Base-by-base conservation (phyloP, 2,888 invertebrate genomes). In the Megastigmus dorsalis region DNA sequence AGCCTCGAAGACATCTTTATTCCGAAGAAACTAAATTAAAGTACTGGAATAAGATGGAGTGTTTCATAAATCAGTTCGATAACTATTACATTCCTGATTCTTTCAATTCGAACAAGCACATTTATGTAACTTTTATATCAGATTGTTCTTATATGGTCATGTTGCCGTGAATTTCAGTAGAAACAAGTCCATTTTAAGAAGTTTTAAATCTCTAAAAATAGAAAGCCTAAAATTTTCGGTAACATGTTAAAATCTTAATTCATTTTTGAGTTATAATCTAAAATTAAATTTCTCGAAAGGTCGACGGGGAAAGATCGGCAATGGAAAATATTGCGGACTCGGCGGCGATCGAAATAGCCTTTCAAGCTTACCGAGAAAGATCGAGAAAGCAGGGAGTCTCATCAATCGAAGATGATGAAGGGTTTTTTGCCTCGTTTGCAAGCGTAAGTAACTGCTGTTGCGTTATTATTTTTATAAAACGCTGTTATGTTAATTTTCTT, bases 81-180 rank as follows among this genome's bases (percentile, higher is more conserved):
- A 70, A 70, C 26, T 70, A 70, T 45, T 70, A 70, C 70, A 70
- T 70, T 62, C 62, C 70, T 10, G 70, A 70, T 55, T 54, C 62
- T 10, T 62, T 62, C 3, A 33, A 70, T 28, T 54, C 50, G 6
- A 33, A 52, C 3, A 70, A 70, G 54, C 70, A 70, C 18, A 36
- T 70, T 45, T 70, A 70, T 18, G 70, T 70, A 43, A 54, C 43
- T 38, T 45, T 30, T 1, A 18, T 33, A 52, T n/a, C n/a, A n/a
- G n/a, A n/a, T n/a, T n/a, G n/a, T n/a, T n/a, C n/a, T n/a, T n/a
- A n/a, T n/a, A n/a, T n/a, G n/a, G n/a, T n/a, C n/a, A n/a, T n/a
- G n/a, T n/a, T n/a, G n/a, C n/a, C n/a, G n/a, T n/a, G n/a, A n/a
- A n/a, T n/a, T n/a, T n/a, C n/a, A n/a, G n/a, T n/a, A n/a, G n/a